phyloP scores from a whole-genome alignment of 2,113 vertebrate genomes.

The Bambusicola thoracicus region DNA sequence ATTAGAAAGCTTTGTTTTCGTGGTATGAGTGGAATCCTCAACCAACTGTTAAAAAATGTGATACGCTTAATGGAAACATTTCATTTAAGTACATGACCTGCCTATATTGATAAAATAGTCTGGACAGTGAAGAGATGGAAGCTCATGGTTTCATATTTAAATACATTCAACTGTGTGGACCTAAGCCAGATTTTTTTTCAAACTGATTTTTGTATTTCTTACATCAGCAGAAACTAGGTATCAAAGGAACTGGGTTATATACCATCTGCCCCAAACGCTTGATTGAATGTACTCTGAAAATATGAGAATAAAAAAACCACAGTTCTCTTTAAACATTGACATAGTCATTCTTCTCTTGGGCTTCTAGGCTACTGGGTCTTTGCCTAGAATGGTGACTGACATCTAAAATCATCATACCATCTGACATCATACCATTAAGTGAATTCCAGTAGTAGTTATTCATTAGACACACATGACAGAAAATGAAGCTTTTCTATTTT shows the following conservation, averaged over 20 bases:
- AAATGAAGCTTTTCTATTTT: neutral
- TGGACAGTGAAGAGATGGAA: neutral
- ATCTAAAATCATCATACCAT: neutral
- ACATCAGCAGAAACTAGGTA: neutral
- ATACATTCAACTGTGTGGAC: neutral
- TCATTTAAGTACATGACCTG: neutral
- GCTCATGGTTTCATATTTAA: neutral
- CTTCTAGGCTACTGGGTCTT: neutral
- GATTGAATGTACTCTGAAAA: neutral
- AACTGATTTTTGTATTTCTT: neutral
- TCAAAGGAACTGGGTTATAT: neutral
- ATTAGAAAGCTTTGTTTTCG: neutral
- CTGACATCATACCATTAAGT: neutral
- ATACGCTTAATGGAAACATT: neutral
- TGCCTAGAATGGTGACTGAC: neutral
- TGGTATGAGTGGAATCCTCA: conserved; percentile 3
- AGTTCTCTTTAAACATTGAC: neutral
- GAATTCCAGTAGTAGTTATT: neutral
- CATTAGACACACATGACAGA: neutral
- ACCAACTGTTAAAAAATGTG: neutral
- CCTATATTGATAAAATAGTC: neutral
- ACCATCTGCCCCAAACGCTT: neutral
- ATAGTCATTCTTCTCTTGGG: neutral
- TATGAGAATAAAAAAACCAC: neutral
- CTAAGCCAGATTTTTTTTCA: neutral